Conservation (phyloP, 2,888 invertebrate genomes). For the Lasioglossum malachurum region DNA sequence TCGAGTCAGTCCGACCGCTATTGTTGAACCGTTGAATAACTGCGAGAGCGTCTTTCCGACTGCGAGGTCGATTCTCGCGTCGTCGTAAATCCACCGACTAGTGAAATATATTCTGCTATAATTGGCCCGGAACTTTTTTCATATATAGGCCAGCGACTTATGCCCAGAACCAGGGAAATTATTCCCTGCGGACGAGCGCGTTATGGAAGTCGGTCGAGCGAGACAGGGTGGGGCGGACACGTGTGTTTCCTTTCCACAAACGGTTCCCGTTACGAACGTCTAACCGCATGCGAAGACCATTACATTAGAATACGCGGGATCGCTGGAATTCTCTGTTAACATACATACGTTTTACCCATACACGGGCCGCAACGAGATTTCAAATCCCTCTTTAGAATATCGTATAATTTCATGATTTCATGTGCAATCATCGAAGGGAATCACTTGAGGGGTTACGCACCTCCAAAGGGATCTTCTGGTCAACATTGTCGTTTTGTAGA, state of each 20-base stretch:
- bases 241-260: conserved; percentile 16
- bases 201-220: conserved; percentile 59
- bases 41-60: conserved; percentile 19
- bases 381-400: conserved; percentile 39
- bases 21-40: conserved; percentile 48
- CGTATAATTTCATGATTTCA: background rate
- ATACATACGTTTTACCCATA: conserved; percentile 12
- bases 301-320: conserved; percentile 58
- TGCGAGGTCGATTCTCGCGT: conserved; percentile 37
- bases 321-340: conserved; percentile 48
- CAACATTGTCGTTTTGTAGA: background rate
- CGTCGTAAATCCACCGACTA: conserved; percentile 54
- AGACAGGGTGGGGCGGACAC: background rate
- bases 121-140: conserved; percentile 76
- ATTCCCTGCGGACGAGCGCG: conserved; percentile 58
- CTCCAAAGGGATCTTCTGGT: too few relatives aligned
- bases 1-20: conserved; percentile 46
- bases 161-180: conserved; percentile 54
- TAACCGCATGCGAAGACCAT: conserved; percentile 41
- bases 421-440: background rate
- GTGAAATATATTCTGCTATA: conserved; percentile 71
- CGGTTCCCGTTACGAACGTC: conserved; percentile 27
- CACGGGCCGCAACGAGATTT: conserved; percentile 42
- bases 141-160: conserved; percentile 68
- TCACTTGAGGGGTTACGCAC: background rate